Evolutionary conservation across 2,113 vertebrate genomes (phyloP), one percentile per base, ranked within the genome.

Genomic region (Elaphurus davidianus): DNA sequence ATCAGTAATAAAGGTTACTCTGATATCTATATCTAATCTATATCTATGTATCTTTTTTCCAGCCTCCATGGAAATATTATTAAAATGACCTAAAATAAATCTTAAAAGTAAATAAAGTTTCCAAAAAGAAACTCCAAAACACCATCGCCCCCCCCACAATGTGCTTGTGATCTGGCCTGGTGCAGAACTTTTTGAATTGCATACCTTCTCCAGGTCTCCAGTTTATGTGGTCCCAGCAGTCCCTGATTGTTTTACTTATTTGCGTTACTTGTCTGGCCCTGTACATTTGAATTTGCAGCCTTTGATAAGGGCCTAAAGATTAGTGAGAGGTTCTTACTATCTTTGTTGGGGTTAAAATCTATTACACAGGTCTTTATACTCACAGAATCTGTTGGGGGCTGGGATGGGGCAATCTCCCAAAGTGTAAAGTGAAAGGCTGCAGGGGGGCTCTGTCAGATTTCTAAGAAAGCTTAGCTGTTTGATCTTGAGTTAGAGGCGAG

Each of bases 51-150:
- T 55, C n/a, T 36, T 25, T 91, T 95, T 74, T 86, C 15, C 3
- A 92, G 71, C 30, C 52, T 52, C 52, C 55, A 36, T 79, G 79
- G 43, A 87, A 71, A 89, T 59, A 81, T n/a, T 62, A 82, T 78
- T 96, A 93, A 97, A 92, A 87, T 84, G 13, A 67, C 27, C 59
- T 60, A 55, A 76, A 95, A 59, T 45, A 59, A 6, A 88, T 82
- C 54, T 71, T 55, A 59, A 94, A 83, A 90, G 21, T 54, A 94
- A 92, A 57, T 81, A 91, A 12, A 60, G 67, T 45, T 71, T 93
- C 2, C 14, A 28, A 52, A 83, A 87, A 62, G 52, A 83, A 94
- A 85, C 67, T 28, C 25, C 40, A 55, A 25, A 4, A 19, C 10
- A 23, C 27, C 43, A 5, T 14, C 5, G 0, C 36, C 52, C 16